phyloP scores from a whole-genome alignment of 1,140 invertebrate species.

The Bombus pascuorum region DNA sequence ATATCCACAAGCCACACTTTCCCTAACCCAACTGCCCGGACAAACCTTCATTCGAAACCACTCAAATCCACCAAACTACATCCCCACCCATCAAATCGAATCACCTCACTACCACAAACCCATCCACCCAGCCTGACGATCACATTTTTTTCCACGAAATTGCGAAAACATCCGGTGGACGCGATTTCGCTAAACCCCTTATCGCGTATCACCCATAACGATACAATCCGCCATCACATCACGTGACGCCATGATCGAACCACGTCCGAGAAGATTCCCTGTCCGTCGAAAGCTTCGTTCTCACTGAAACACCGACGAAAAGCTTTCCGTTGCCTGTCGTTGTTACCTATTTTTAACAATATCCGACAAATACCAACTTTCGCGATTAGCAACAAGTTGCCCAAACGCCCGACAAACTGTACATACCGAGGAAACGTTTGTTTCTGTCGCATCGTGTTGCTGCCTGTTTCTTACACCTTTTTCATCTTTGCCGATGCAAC shows the following conservation, averaged over 20 bases:
- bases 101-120: neutral
- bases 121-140: neutral
- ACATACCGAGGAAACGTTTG: too few relatives aligned
- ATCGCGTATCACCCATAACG: neutral
- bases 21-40: neutral
- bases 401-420: too few relatives aligned
- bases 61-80: neutral
- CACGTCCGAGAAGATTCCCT: neutral
- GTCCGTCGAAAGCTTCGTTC: too few relatives aligned
- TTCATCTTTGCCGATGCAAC: too few relatives aligned
- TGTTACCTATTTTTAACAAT: too few relatives aligned
- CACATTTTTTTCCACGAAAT: conserved; percentile 27
- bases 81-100: neutral
- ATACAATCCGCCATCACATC: conserved; percentile 10
- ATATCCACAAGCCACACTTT: neutral
- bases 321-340: too few relatives aligned
- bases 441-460: too few relatives aligned
- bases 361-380: too few relatives aligned
- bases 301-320: too few relatives aligned
- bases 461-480: too few relatives aligned
- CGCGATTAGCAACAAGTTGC: too few relatives aligned
- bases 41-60: neutral
- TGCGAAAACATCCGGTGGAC: conserved; percentile 35
- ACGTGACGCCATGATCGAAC: neutral
- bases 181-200: conserved; percentile 35